Conservation (phyloP, 2,113 vertebrate genomes). For the Cinclus cinclus region DNA sequence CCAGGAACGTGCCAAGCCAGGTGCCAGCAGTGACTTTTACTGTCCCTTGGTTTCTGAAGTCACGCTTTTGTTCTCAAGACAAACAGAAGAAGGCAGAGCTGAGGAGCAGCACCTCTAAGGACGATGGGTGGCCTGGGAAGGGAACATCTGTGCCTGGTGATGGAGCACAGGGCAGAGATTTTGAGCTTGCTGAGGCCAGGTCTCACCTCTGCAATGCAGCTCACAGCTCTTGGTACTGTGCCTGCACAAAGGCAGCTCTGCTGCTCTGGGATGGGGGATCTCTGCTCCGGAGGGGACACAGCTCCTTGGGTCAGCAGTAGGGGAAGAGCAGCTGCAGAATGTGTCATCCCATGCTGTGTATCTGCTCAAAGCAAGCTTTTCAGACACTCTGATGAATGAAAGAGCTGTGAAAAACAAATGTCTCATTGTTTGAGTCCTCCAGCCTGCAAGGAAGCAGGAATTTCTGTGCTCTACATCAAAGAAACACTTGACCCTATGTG, state of each 20-base stretch:
- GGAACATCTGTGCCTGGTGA: neutral
- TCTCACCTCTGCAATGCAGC: neutral
- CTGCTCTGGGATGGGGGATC: neutral
- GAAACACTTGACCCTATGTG: conserved; percentile 26
- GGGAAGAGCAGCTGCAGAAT: conserved; percentile 1
- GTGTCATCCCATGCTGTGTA: neutral
- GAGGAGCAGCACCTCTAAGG: neutral
- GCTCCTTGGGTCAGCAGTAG: neutral
- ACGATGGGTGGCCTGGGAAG: neutral
- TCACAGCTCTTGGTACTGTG: neutral
- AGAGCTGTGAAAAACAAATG: conserved; percentile 16
- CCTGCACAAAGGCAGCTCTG: neutral
- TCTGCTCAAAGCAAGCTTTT: conserved; percentile 15
- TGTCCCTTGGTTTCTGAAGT: neutral
- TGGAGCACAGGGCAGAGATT: accelerated
- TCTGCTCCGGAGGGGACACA: neutral
- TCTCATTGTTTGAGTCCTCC: conserved; percentile 3
- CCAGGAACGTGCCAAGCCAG: neutral
- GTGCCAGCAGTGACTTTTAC: neutral
- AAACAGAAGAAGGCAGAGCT: neutral
- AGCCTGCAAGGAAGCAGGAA: conserved; percentile 6
- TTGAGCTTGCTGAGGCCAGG: neutral
- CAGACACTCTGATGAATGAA: neutral
- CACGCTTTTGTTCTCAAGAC: neutral
- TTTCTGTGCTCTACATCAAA: conserved; percentile 4